phyloP scores from a whole-genome alignment of 1,140 invertebrate genomes.

The Zaprionus camerounensis region DNA sequence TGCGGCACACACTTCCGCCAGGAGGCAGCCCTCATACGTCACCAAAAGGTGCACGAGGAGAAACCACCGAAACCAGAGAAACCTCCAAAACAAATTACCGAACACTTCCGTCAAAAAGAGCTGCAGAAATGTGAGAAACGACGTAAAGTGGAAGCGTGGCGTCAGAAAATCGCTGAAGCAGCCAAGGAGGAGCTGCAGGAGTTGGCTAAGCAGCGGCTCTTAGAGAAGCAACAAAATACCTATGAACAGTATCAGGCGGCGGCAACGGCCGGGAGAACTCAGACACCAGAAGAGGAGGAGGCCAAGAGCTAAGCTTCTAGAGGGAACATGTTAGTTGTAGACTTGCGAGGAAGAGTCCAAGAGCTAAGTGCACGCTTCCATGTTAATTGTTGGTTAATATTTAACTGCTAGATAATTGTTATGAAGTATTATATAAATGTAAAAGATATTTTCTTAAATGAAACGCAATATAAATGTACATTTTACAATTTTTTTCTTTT shows the following conservation, averaged over 20 bases:
- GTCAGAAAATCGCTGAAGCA: constrained; percentile 66
- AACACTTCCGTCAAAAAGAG: constrained; percentile 62
- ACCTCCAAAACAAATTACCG: constrained; percentile 59
- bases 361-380: not conserved
- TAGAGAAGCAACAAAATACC: constrained; percentile 58
- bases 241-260: constrained; percentile 70
- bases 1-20: constrained; percentile 77
- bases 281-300: not conserved
- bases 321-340: no score
- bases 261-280: constrained; percentile 18
- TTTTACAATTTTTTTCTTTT: constrained; percentile 73
- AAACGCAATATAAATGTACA: not conserved
- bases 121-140: constrained; percentile 61
- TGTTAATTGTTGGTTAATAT: constrained; percentile 62
- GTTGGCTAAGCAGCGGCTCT: constrained; percentile 47
- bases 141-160: constrained; percentile 56
- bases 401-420: constrained; percentile 53
- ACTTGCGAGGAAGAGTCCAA: not conserved
- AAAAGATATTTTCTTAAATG: not conserved
- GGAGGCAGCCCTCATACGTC: constrained; percentile 76
- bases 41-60: constrained; percentile 74
- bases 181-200: constrained; percentile 71
- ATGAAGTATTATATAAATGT: constrained; percentile 15
- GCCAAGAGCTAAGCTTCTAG: no score
- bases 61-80: constrained; percentile 52